Base-by-base conservation (phyloP, 1,140 invertebrate genomes). In the Drosophila paulistorum region DNA sequence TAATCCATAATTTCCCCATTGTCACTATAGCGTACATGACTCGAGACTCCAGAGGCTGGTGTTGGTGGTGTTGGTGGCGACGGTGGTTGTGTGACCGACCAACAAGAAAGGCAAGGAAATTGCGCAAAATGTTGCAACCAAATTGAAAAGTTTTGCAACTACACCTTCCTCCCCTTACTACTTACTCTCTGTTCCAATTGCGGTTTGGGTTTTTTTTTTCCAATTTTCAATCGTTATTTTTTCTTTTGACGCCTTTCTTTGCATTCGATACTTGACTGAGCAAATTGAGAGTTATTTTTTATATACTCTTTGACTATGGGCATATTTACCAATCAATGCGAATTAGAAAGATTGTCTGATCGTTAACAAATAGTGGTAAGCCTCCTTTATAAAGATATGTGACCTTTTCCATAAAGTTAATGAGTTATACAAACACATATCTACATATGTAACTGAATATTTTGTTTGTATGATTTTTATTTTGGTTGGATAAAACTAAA, bases 61-160 rank as follows among this genome's bases (percentile, higher is more conserved):
- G 20, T 17, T 7, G 51, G 41, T 39, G 10, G 7, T n/a, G 54
- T 3, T 10, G 23, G 45, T 42, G 3, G 13, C 0, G 13, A 13
- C 20, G 59, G 30, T 17, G 30, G 30, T 30, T 30, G 6, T 42
- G 58, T 63, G 51, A 26, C 30, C 20, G 39, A 10, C 1, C 23
- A 51, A 26, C n/a, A 62, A 51, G 37, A 64, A 64, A 45, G 20
- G 59, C 68, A 63, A 73, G 79, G 65, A 86, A 87, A 87, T 76
- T 73, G 71, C 66, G 62, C 79, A 80, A 83, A 89, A 87, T 83
- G 89, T 74, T 61, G 77, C 74, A 58, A 70, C 77, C 76, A 80
- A 87, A 89, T 79, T 89, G 83, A 83, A 89, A 87, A 87, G 84
- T 89, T 87, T 89, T 87, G 45, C 45, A 23, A 51, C 65, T 75